Evolutionary conservation across 2,797 vertebrate genomes (phyloP), one percentile per base, ranked within the genome.

Genomic region (Paramormyrops hopkinsi): DNA sequence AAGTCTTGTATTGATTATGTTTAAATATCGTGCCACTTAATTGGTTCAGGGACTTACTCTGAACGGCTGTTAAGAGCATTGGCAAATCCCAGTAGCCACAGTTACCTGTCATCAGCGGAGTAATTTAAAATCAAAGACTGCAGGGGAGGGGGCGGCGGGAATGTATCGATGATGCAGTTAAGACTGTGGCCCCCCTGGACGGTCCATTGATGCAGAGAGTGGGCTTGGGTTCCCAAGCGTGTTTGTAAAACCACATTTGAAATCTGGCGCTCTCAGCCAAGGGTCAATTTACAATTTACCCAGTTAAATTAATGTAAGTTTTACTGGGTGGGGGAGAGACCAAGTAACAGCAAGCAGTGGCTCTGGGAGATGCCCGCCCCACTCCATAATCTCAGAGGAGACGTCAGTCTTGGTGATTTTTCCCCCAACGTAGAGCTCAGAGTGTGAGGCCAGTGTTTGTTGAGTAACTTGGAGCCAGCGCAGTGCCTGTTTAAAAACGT

Each of bases 331-430:
- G 6, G 11, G 90, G 91, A 89, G 14, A 85, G 92, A 92, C 91
- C 90, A 94, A 94, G 94, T 92, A 89, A 93, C 95, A 94, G 94
- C 94, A 94, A 94, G 93, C 91, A 92, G 90, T 87, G 92, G 92
- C 93, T 92, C 37, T 92, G 90, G 93, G 93, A 93, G 92, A 92
- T 93, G 92, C 94, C 90, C 93, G 93, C 65, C 95, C 94, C 93
- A 92, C 94, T 92, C 83, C 88, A 19, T 93, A 93, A 95, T 96
- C 96, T 96, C 95, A 41, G 90, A 95, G 96, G 96, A 96, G 93
- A 92, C 94, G 88, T 93, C 95, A 96, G 95, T 96, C 95, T 94
- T 95, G 95, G 96, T 96, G 95, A 96, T 96, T 96, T 95, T 96
- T 96, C 93, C 90, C 91, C 90, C 93, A 92, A 92, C 91, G 87